phyloP scores from a whole-genome alignment of 2,113 vertebrate genomes.

The Anhinga rufa region DNA sequence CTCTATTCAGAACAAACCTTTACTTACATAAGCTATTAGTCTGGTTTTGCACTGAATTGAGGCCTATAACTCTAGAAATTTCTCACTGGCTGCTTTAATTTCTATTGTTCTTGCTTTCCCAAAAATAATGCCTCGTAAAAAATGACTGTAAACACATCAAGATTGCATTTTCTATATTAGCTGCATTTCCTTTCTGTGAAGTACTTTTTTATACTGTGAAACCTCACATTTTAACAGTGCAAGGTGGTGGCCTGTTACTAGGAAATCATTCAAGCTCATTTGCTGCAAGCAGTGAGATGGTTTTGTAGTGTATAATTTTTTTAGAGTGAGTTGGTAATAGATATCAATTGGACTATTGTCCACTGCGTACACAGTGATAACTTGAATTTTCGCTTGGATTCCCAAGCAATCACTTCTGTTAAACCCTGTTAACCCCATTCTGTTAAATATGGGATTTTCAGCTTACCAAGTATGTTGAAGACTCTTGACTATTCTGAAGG shows the following conservation, averaged over 20 bases:
- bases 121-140: slow-evolving; percentile 17
- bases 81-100: slow-evolving; percentile 47
- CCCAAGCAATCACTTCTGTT: slow-evolving; percentile 29
- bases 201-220: slow-evolving; percentile 60
- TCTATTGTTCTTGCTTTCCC: slow-evolving; percentile 20
- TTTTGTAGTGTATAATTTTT: slow-evolving; percentile 45
- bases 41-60: slow-evolving; percentile 60
- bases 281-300: slow-evolving; percentile 43
- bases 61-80: slow-evolving; percentile 45
- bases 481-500: background rate
- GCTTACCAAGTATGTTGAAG: background rate
- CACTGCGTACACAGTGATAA: slow-evolving; percentile 22
- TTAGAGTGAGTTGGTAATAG: slow-evolving; percentile 31
- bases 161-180: slow-evolving; percentile 30
- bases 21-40: slow-evolving; percentile 55
- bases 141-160: slow-evolving; percentile 28
- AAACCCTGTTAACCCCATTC: background rate
- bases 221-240: slow-evolving; percentile 49
- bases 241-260: slow-evolving; percentile 34
- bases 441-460: slow-evolving; percentile 15
- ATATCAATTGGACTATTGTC: background rate
- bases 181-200: slow-evolving; percentile 32
- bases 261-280: slow-evolving; percentile 27
- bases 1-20: slow-evolving; percentile 46
- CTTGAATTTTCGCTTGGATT: slow-evolving; percentile 60